Evolutionary conservation across 1,140 invertebrate genomes (phyloP).

Genomic region (Calycopis cecrops): DNA sequence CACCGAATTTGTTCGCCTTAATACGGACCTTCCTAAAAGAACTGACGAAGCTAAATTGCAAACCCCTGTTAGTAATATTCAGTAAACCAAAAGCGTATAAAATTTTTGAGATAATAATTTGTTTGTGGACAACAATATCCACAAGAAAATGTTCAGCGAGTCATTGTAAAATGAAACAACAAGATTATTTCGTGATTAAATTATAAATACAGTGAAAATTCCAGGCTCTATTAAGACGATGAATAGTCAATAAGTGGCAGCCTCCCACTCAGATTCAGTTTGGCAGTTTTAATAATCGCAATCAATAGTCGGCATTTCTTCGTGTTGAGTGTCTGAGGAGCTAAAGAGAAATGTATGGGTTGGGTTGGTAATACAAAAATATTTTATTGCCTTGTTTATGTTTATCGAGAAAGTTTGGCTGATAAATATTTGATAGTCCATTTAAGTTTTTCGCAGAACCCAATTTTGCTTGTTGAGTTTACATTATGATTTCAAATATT

Average conservation of each 20-base stretch:
- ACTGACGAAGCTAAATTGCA: too few relatives aligned
- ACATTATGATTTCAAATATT: not conserved
- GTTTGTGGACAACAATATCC: not conserved
- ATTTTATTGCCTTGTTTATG: constrained; percentile 6
- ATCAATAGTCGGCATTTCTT: constrained; percentile 6
- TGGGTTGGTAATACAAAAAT: not conserved
- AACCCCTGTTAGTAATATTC: too few relatives aligned
- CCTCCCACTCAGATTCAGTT: not conserved
- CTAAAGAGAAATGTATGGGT: not conserved
- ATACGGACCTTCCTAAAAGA: too few relatives aligned
- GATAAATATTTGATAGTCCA: constrained; percentile 9
- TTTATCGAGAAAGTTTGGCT: constrained; percentile 6
- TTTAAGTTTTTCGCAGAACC: not conserved
- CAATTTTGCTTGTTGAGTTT: not conserved
- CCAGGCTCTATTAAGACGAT: not conserved
- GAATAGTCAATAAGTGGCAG: not conserved
- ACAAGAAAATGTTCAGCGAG: not conserved
- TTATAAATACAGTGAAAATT: not conserved
- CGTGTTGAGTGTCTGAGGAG: not conserved
- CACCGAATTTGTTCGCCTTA: too few relatives aligned
- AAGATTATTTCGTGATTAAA: not conserved
- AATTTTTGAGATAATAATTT: too few relatives aligned
- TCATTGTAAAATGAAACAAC: constrained; percentile 1
- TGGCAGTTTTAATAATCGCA: constrained; percentile 8
- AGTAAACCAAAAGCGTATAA: too few relatives aligned